These are phyloP conservation scores for Cervus canadensis DNA, from an alignment of 2,113 vertebrate species.

Conservation along the genomic window DNA sequence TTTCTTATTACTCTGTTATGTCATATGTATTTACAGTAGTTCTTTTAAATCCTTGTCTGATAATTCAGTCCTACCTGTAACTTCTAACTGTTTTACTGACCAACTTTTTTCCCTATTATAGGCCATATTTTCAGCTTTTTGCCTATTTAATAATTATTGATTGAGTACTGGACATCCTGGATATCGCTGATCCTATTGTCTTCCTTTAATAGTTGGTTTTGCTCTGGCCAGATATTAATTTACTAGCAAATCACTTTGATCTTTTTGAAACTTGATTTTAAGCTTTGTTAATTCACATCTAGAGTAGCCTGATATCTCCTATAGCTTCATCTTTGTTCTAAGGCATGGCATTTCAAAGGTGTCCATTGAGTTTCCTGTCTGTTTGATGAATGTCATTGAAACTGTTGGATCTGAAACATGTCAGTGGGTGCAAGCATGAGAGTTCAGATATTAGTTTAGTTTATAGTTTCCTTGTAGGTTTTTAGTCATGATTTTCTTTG, in stretches of 20 bases:
- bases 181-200: neutral
- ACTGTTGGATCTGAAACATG: neutral
- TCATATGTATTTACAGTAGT: neutral
- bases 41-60: neutral
- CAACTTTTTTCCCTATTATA: neutral
- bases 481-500: neutral
- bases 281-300: neutral
- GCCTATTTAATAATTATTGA: neutral
- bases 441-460: neutral
- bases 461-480: neutral
- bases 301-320: neutral
- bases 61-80: neutral
- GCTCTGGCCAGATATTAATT: neutral
- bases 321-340: neutral
- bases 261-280: neutral
- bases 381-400: neutral
- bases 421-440: neutral
- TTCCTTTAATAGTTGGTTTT: neutral
- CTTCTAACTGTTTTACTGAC: neutral
- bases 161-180: neutral
- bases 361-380: neutral
- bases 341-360: neutral
- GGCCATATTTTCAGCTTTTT: neutral
- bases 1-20: neutral
- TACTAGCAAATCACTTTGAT: neutral